A percentile compares a stretch with the other conserved stretches of the same genome.
These are phyloP conservation scores for Conger conger DNA, from an alignment of 2,113 vertebrate species.

Conservation along the genomic window DNA sequence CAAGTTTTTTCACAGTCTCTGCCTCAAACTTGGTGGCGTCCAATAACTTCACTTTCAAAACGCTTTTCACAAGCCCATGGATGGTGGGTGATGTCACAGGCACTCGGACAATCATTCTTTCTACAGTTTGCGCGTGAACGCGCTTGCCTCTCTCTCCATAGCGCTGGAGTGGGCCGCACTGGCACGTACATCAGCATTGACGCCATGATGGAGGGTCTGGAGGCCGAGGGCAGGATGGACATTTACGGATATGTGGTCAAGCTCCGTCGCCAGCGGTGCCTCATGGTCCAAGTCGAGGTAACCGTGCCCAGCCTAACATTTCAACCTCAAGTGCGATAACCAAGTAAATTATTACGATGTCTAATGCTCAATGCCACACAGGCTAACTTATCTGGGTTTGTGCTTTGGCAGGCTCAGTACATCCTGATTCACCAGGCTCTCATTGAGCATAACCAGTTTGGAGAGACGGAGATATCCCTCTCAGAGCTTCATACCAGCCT, in stretches of 20 bases:
- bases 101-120: too few species aligned
- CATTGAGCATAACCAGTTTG: constrained; percentile 91
- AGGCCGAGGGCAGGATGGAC: constrained; percentile 84
- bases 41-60: too few species aligned
- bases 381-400: background rate
- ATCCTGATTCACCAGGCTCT: constrained; percentile 94
- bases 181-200: constrained; percentile 95
- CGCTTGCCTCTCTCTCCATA: constrained; percentile 43
- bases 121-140: too few species aligned
- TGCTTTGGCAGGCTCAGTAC: constrained; percentile 81
- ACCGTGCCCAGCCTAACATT: background rate
- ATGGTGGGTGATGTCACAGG: too few species aligned
- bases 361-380: background rate
- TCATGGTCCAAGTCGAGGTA: constrained; percentile 99
- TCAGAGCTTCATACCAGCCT: constrained; percentile 77
- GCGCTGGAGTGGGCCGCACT: constrained; percentile 91
- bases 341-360: background rate
- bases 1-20: too few species aligned
- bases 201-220: constrained; percentile 92
- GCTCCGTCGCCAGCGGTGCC: constrained; percentile 87
- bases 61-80: too few species aligned
- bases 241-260: constrained; percentile 89
- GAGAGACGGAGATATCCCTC: constrained; percentile 86
- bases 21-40: too few species aligned
- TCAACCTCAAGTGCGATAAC: background rate